phyloP scores from a whole-genome alignment of 2,888 invertebrate genomes.

The Eupithecia inturbata region DNA sequence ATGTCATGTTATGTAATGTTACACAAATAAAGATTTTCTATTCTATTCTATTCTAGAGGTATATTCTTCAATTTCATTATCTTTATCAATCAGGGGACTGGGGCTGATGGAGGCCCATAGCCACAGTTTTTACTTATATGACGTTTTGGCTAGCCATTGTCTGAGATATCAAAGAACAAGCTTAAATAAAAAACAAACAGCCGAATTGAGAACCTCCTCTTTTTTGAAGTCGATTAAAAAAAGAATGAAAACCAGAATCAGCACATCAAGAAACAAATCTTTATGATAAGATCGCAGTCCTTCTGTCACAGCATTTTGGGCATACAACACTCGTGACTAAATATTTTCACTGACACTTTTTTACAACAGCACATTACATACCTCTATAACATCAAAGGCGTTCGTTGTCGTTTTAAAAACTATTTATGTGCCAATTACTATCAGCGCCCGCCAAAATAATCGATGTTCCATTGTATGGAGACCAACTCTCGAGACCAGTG shows the following conservation, averaged over 20 bases:
- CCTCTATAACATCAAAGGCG: slow-evolving; percentile 42
- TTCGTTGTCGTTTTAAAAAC: slow-evolving; percentile 40
- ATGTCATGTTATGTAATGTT: too few relatives aligned
- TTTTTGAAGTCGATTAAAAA: neutral
- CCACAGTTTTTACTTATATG: too few relatives aligned
- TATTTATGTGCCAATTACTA: slow-evolving; percentile 67
- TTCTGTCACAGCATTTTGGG: slow-evolving; percentile 7
- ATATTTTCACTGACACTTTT: slow-evolving; percentile 32
- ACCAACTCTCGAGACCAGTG: slow-evolving; percentile 41
- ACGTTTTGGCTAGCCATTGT: neutral
- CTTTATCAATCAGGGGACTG: neutral
- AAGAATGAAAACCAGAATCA: neutral
- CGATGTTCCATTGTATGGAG: slow-evolving; percentile 66
- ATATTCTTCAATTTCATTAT: neutral
- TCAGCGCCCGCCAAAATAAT: slow-evolving; percentile 62
- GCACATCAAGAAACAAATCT: neutral
- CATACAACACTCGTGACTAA: slow-evolving; percentile 7
- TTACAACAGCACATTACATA: slow-evolving; percentile 40
- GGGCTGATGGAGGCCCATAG: too few relatives aligned
- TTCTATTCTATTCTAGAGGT: too few relatives aligned
- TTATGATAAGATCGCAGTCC: neutral
- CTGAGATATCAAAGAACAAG: neutral
- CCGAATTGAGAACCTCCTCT: neutral
- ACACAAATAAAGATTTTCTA: too few relatives aligned
- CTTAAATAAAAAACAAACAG: neutral